Evolutionary conservation across 2,113 vertebrate genomes (phyloP).

Genomic region (Phalacrocorax pelagicus): DNA sequence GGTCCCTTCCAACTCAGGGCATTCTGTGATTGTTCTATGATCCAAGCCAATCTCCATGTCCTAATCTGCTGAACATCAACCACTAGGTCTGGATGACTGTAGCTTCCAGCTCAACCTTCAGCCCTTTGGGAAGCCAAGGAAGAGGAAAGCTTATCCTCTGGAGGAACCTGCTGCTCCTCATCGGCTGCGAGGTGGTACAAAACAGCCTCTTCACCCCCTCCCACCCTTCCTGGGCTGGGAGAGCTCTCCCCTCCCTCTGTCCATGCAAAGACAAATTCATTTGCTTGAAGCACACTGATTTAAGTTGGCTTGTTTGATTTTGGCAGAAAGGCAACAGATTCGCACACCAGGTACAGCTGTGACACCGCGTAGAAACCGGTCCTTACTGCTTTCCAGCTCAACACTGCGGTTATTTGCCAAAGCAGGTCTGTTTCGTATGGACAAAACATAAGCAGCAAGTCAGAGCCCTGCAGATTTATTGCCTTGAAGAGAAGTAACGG

Average conservation of each 20-base stretch:
- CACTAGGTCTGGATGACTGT: accelerated
- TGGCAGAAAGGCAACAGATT: neutral
- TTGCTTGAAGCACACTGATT: neutral
- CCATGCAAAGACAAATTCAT: no score
- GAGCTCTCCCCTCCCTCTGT: neutral
- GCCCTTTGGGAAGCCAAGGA: accelerated
- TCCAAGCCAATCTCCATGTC: neutral
- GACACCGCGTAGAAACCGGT: accelerated
- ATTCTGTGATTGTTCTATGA: no score
- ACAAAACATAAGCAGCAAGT: neutral
- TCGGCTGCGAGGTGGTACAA: no score
- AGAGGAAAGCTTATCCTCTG: neutral
- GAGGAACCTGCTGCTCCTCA: neutral
- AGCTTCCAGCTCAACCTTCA: neutral
- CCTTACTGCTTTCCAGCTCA: neutral
- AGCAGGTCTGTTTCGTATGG: neutral
- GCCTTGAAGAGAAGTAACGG: neutral
- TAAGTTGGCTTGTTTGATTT: no score
- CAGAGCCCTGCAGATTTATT: neutral
- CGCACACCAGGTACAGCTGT: no score
- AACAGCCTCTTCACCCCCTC: neutral
- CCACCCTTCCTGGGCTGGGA: accelerated
- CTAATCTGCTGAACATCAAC: neutral
- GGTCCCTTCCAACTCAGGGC: no score
- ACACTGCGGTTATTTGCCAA: no score